A percentile compares a stretch with the other conserved stretches of the same genome.
These are phyloP conservation scores for Leptinotarsa texana DNA, from an alignment of 1,140 invertebrate species.

Conservation along the genomic window DNA sequence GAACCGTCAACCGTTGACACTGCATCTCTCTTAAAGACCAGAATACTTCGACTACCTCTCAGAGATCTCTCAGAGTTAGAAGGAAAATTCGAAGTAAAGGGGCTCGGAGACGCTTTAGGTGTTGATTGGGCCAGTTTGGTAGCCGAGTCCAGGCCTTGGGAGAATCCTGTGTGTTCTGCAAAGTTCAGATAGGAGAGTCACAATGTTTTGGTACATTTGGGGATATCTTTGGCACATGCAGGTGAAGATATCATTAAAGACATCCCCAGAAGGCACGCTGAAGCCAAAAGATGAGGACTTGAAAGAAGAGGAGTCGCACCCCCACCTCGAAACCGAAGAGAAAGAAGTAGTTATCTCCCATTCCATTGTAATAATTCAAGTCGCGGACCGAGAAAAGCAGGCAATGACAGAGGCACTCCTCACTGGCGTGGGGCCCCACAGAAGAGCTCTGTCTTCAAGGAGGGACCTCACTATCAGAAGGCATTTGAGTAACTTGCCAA, in stretches of 20 bases:
- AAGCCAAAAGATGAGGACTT: constrained; percentile 44
- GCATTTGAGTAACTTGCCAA: constrained; percentile 65
- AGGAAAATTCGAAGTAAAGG: constrained; percentile 71
- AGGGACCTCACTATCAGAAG: constrained; percentile 67
- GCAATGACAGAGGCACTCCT: constrained; percentile 56
- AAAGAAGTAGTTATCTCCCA: constrained; percentile 51
- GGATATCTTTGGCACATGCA: constrained; percentile 38
- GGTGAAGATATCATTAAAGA: constrained; percentile 65
- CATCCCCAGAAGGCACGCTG: constrained; percentile 59
- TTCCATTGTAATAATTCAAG: constrained; percentile 67
- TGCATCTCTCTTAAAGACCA: constrained; percentile 31
- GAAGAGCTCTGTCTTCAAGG: constrained; percentile 66
- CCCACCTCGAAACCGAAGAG: constrained; percentile 43
- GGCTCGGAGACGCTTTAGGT: constrained; percentile 84
- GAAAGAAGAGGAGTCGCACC: constrained; percentile 35
- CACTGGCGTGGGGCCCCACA: constrained; percentile 58
- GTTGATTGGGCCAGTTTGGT: constrained; percentile 90
- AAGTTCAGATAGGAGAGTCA: constrained; percentile 76
- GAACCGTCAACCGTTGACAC: constrained; percentile 24
- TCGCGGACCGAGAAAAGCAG: constrained; percentile 55
- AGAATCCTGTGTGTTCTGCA: constrained; percentile 60
- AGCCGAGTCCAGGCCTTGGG: constrained; percentile 63
- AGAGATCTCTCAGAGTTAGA: constrained; percentile 69
- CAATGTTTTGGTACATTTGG: constrained; percentile 40
- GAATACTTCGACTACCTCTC: constrained; percentile 35